Percentiles rank a stretch among this genome's conserved stretches.
Conservation (phyloP, 1,140 invertebrate genomes). For the Nephila pilipes region DNA sequence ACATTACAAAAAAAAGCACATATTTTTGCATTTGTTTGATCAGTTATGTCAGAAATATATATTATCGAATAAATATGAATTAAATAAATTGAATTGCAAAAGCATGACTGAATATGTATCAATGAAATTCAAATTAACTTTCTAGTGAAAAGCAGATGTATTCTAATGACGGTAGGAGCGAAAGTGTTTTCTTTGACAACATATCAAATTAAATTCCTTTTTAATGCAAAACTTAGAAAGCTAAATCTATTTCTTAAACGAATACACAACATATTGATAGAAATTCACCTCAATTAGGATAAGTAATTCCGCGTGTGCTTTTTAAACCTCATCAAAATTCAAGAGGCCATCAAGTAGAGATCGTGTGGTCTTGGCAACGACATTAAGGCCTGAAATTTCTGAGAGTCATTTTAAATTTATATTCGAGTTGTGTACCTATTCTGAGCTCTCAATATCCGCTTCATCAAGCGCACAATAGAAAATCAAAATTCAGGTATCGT, state of each 20-base stretch:
- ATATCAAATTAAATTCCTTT: too few species aligned
- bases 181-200: too few species aligned
- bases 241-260: neutral
- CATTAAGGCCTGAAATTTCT: neutral
- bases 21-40: too few species aligned
- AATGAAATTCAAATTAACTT: too few species aligned
- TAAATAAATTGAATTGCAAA: too few species aligned
- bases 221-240: neutral
- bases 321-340: neutral
- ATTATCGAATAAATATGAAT: too few species aligned
- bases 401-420: neutral
- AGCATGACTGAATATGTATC: too few species aligned
- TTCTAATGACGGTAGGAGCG: too few species aligned
- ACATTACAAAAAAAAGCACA: too few species aligned
- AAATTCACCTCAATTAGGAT: neutral
- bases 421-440: neutral
- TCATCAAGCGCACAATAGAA: neutral
- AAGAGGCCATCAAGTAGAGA: neutral
- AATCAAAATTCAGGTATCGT: neutral
- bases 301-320: neutral
- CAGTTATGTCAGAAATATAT: too few species aligned
- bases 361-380: neutral
- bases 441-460: neutral
- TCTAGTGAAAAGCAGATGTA: too few species aligned
- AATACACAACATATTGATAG: neutral